Conservation (phyloP, 1,140 invertebrate species). For the Acyrthosiphon pisum region DNA sequence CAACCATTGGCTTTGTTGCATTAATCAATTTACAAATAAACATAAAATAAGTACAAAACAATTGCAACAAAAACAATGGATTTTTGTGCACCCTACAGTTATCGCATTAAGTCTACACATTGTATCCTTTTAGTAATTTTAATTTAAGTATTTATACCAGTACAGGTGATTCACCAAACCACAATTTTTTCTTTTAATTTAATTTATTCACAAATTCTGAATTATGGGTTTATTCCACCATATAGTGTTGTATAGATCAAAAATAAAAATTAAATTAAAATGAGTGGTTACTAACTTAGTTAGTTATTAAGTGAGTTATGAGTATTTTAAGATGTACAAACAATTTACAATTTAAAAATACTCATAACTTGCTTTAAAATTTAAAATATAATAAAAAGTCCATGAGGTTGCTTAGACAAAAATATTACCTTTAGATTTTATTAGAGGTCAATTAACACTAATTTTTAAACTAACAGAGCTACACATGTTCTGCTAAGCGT, state of each 20-base stretch:
- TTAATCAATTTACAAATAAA: conserved; percentile 23
- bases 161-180: background rate
- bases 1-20: conserved; percentile 44
- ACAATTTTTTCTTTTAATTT: background rate
- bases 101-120: conserved; percentile 36
- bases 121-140: background rate
- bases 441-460: no score
- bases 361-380: no score
- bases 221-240: background rate
- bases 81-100: conserved; percentile 42
- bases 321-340: no score
- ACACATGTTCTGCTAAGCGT: no score
- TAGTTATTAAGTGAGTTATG: background rate
- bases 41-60: conserved; percentile 41
- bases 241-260: background rate
- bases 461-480: no score
- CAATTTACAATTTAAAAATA: no score
- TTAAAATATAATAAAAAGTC: no score
- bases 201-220: background rate
- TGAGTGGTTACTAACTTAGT: background rate
- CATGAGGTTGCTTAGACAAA: no score
- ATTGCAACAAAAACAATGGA: conserved; percentile 52
- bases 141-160: background rate
- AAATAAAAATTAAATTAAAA: background rate
- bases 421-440: no score